A percentile compares a stretch with the other conserved stretches of the same genome.
These are phyloP conservation scores for Columbina picui DNA, from an alignment of 2,113 vertebrate genomes.

Conservation along the genomic window DNA sequence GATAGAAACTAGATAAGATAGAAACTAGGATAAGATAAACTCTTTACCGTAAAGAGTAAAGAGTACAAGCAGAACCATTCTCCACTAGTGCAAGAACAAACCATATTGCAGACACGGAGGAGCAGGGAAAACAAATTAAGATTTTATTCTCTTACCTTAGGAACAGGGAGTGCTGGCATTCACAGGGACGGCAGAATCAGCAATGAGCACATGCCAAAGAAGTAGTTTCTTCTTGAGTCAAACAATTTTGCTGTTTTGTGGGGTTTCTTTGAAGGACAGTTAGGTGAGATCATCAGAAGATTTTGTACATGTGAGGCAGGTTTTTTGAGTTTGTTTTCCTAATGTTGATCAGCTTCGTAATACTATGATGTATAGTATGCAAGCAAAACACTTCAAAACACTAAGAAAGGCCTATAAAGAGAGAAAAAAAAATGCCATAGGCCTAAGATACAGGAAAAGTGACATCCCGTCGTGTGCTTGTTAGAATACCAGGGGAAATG, in stretches of 20 bases:
- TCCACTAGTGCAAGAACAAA: neutral
- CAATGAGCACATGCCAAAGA: neutral
- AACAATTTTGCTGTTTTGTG: neutral
- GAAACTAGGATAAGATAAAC: no score
- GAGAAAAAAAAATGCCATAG: neutral
- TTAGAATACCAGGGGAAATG: neutral
- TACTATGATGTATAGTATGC: neutral
- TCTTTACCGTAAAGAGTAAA: no score
- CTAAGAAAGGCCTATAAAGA: neutral
- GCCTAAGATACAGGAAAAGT: neutral
- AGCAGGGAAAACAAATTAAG: neutral
- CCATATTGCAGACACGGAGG: neutral
- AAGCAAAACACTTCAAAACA: neutral
- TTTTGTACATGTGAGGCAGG: neutral
- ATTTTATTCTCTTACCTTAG: constrained; percentile 36
- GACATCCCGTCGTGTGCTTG: neutral
- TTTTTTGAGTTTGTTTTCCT: neutral
- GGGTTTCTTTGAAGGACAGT: neutral
- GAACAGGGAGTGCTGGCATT: neutral
- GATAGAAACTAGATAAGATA: no score
- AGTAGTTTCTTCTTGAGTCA: neutral
- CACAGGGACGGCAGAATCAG: neutral
- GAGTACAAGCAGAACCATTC: neutral
- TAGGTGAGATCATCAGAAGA: neutral
- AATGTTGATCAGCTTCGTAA: neutral